Base-by-base conservation (phyloP, 2,797 vertebrate genomes). In the Parauchenoglanis punctatus region DNA sequence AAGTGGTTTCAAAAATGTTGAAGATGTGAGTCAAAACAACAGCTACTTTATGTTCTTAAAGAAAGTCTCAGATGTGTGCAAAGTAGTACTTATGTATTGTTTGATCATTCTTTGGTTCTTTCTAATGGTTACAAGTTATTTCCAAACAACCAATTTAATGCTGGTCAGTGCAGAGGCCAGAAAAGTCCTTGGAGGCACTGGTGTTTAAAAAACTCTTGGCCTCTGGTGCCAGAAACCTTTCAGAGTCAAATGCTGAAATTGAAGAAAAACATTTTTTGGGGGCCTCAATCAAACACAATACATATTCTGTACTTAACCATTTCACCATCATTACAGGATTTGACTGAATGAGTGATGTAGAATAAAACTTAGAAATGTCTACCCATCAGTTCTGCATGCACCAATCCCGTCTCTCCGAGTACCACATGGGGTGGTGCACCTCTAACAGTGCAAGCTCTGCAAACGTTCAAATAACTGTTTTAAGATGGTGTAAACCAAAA, bases 91-190 rank as follows among this genome's bases (percentile, higher is more conserved):
- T 87, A 85, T 83, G 78, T 65, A 84, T 87, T 87, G 85, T 85
- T 83, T 85, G 80, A 56, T 87, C 40, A 28, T 83, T 84, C 68
- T 84, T 84, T 67, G 52, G 72, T 80, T 86, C 35, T 85, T 85
- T 49, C 23, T 88, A 88, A 87, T 89, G 84, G 70, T 88, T 85
- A 85, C 86, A 83, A 90, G 65, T 35, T 82, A 83, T 80, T 87
- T 87, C 67, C 83, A 90, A 90, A 89, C 68, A 85, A 86, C 86
- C 83, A 63, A 68, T 87, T 89, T 84, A 90, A 81, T 85, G 46
- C 80, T 76, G 59, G 75, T 46, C 85, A 81, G 82, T 63, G 59
- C 82, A 83, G 49, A 81, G 67, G 67, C 77, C 86, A 87, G 75
- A n/a, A 25, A 76, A 35, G 73, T 80, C 68, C 65, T 81, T 46